phyloP scores from a whole-genome alignment of 2,888 invertebrate genomes.

The Ptilodon capucinus region DNA sequence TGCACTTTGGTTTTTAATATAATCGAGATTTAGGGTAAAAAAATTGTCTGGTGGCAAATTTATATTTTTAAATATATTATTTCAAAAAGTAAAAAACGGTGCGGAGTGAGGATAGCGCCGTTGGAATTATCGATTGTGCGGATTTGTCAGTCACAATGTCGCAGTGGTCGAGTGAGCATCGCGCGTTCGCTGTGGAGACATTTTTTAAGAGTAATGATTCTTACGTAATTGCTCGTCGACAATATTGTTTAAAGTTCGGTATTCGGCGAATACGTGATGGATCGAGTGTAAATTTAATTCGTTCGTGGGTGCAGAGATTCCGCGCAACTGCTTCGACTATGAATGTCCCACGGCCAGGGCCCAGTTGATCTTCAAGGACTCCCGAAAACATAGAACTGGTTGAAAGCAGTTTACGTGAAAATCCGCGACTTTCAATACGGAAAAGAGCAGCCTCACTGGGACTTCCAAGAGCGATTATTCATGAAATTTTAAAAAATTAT shows the following conservation, averaged over 20 bases:
- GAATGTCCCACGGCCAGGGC: constrained; percentile 23
- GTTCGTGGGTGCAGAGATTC: constrained; percentile 25
- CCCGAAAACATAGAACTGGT: constrained; percentile 25
- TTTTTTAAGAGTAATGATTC: constrained; percentile 20
- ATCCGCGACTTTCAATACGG: constrained; percentile 12
- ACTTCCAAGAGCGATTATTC: constrained; percentile 16
- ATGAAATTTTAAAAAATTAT: constrained; percentile 15
- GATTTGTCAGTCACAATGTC: too few relatives aligned
- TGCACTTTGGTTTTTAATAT: too few relatives aligned
- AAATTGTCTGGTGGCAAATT: too few relatives aligned
- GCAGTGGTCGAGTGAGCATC: too few relatives aligned
- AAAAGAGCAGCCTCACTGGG: constrained; percentile 14
- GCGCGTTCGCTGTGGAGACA: too few relatives aligned
- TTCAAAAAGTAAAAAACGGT: too few relatives aligned
- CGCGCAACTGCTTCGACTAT: constrained; percentile 20
- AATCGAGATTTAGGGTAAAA: too few relatives aligned
- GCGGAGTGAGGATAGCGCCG: too few relatives aligned
- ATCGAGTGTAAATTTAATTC: constrained; percentile 29
- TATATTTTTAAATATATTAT: too few relatives aligned
- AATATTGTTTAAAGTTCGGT: constrained; percentile 21
- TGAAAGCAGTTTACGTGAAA: constrained; percentile 13
- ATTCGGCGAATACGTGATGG: constrained; percentile 25
- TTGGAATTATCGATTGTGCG: too few relatives aligned
- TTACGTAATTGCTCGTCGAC: constrained; percentile 17
- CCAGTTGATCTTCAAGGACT: constrained; percentile 19